Evolutionary conservation across 2,888 invertebrate species (phyloP).

Genomic region (Arge pagana): DNA sequence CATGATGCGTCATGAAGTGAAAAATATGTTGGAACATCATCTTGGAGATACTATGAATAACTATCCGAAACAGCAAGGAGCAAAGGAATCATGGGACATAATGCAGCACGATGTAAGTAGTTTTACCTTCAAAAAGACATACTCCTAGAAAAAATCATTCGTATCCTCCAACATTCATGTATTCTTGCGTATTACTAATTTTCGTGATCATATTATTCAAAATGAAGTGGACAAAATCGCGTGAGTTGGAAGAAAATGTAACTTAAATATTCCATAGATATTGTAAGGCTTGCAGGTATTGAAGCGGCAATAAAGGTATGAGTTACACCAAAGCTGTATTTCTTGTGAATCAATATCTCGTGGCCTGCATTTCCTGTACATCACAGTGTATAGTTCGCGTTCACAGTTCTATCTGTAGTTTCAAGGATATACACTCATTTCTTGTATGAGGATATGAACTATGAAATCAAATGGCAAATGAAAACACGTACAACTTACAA

Average conservation of each 20-base stretch:
- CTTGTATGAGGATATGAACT: too few relatives aligned
- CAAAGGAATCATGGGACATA: conserved; percentile 79
- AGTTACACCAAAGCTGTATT: not conserved
- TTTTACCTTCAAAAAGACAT: conserved; percentile 4
- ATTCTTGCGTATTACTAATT: too few relatives aligned
- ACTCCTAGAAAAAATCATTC: not conserved
- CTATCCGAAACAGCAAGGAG: conserved; percentile 68
- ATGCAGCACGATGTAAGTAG: conserved; percentile 82
- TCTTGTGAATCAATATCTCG: conserved; percentile 1
- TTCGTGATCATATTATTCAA: too few relatives aligned
- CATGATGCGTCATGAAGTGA: conserved; percentile 73
- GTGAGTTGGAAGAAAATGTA: too few relatives aligned
- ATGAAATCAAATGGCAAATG: too few relatives aligned
- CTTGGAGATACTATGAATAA: conserved; percentile 74
- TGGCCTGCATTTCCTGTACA: not conserved
- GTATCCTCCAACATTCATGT: not conserved
- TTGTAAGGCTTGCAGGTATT: too few relatives aligned
- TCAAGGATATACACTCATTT: too few relatives aligned
- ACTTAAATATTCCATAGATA: too few relatives aligned
- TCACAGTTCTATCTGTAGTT: too few relatives aligned
- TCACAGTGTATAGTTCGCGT: too few relatives aligned
- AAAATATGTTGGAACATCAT: conserved; percentile 68
- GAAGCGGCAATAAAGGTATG: conserved; percentile 6
- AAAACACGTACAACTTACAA: too few relatives aligned
- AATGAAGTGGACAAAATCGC: too few relatives aligned